Percentiles rank a stretch among this genome's conserved stretches.
Conservation (phyloP, 1,140 invertebrate species). For the Leucophenga varia region DNA sequence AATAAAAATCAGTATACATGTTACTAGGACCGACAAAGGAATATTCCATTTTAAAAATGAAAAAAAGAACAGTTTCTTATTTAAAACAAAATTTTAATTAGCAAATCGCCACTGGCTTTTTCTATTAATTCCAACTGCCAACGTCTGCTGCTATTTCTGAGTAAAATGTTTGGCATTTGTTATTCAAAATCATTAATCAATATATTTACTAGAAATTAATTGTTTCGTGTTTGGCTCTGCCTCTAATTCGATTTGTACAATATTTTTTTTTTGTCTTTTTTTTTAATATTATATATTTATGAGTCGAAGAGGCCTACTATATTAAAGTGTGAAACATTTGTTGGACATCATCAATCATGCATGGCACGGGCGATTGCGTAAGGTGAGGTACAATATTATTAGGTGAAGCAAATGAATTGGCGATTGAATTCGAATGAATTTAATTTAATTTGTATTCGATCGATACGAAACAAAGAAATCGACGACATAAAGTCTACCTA, state of each 20-base stretch:
- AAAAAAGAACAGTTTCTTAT: too few species aligned
- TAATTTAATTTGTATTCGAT: too few species aligned
- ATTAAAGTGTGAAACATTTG: constrained; percentile 45
- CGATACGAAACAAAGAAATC: neutral
- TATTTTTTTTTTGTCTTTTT: too few species aligned
- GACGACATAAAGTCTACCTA: constrained; percentile 35
- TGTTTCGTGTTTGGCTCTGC: constrained; percentile 28
- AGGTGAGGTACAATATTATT: too few species aligned
- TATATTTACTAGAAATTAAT: constrained; percentile 43
- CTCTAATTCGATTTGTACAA: constrained; percentile 51
- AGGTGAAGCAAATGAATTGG: too few species aligned
- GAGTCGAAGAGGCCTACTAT: neutral
- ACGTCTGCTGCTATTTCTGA: neutral
- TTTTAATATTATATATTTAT: too few species aligned
- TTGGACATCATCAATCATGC: constrained; percentile 41
- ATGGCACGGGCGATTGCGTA: constrained; percentile 10
- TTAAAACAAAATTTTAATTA: too few species aligned
- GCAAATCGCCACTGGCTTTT: too few species aligned
- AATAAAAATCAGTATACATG: too few species aligned
- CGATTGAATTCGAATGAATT: too few species aligned
- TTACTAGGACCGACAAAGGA: too few species aligned
- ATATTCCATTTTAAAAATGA: too few species aligned
- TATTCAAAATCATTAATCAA: constrained; percentile 32
- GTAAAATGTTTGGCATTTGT: neutral
- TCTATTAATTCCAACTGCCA: neutral